These are phyloP conservation scores for Babylonia areolata DNA, from an alignment of 1,140 invertebrate species.

Conservation along the genomic window DNA sequence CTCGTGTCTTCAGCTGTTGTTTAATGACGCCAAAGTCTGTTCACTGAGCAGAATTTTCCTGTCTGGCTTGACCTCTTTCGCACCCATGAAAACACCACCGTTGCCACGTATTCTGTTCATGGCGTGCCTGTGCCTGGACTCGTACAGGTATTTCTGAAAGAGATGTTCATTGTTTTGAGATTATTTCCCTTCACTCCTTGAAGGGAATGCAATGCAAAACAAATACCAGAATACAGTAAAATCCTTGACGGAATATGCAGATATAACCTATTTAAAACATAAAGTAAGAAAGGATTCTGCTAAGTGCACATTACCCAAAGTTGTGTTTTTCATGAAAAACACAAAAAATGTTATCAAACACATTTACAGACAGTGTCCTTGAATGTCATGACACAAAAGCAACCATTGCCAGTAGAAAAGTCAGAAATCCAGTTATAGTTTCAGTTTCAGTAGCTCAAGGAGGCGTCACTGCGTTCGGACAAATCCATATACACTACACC, in stretches of 20 bases:
- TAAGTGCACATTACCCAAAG: not conserved
- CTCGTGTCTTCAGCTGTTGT: not conserved
- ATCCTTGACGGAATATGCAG: not conserved
- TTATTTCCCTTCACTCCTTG: too few species aligned
- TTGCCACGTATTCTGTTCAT: conserved; percentile 98
- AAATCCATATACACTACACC: too few species aligned
- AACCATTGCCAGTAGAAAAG: too few species aligned
- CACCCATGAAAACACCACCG: conserved; percentile 82
- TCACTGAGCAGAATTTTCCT: not conserved
- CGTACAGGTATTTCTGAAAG: conserved; percentile 97
- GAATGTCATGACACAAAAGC: too few species aligned
- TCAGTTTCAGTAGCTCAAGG: too few species aligned
- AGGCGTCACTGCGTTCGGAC: too few species aligned
- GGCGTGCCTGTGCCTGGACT: conserved; percentile 97
- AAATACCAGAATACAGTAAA: not conserved
- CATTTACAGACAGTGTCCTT: too few species aligned
- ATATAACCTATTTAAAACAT: not conserved
- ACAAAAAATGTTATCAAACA: too few species aligned
- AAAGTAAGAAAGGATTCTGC: not conserved
- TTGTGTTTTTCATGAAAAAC: too few species aligned
- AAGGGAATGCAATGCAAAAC: too few species aligned
- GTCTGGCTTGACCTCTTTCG: conserved; percentile 29
- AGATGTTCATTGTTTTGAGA: not conserved
- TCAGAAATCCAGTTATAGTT: too few species aligned
- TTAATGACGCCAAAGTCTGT: not conserved